Evolutionary conservation across 1,140 invertebrate genomes (phyloP).

Genomic region (Scaptomyza hsui): DNA sequence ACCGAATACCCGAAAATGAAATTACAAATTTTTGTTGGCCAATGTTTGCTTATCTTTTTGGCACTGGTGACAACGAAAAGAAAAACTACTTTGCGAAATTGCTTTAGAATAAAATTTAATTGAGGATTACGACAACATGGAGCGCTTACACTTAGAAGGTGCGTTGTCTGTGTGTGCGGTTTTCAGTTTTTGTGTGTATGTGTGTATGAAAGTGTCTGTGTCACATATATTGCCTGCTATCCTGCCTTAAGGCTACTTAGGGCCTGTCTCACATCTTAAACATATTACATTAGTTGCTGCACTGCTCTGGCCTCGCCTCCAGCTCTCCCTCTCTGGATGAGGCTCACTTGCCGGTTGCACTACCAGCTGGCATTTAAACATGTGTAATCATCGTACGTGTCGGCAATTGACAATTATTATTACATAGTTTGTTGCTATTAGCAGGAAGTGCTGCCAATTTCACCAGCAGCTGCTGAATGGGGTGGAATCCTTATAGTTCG

Average conservation of each 20-base stretch:
- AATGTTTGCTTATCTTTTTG: constrained; percentile 70
- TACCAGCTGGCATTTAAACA: constrained; percentile 66
- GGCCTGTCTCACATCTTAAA: constrained; percentile 79
- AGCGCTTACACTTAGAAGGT: constrained; percentile 29
- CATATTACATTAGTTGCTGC: constrained; percentile 71
- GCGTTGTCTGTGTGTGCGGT: constrained; percentile 13
- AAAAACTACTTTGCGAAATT: constrained; percentile 79
- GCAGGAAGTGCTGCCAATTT: constrained; percentile 50
- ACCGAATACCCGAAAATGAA: constrained; percentile 25
- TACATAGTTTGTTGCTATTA: constrained; percentile 68
- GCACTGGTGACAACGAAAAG: constrained; percentile 28
- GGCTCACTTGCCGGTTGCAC: constrained; percentile 27
- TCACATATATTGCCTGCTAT: constrained; percentile 74
- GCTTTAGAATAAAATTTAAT: constrained; percentile 83
- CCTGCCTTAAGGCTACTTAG: constrained; percentile 80
- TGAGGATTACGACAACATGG: constrained; percentile 65
- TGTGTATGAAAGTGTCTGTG: constrained; percentile 27
- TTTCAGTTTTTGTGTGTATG: constrained; percentile 8
- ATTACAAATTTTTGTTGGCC: constrained; percentile 41
- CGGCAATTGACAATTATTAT: constrained; percentile 81
- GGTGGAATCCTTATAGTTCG: neutral
- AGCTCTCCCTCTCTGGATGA: constrained; percentile 6
- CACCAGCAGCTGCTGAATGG: constrained; percentile 38
- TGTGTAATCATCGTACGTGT: constrained; percentile 81
- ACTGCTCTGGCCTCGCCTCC: constrained; percentile 16